Evolutionary conservation across 2,113 vertebrate species (phyloP), one percentile per base, ranked within the genome.

Genomic region (Chaetops frenatus): DNA sequence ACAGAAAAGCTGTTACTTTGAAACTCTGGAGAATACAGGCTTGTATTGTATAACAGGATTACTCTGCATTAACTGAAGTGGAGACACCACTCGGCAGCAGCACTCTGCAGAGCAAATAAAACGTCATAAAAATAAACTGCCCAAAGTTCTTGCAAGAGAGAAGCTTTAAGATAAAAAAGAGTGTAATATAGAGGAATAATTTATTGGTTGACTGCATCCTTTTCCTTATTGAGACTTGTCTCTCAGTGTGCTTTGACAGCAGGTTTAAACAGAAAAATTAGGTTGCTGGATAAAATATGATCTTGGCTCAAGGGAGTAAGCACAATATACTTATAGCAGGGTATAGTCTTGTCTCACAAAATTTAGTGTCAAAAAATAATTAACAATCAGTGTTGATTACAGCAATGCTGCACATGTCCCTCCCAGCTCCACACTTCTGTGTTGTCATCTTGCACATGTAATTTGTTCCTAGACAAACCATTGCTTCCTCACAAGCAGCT

Each of bases 11-110:
- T 83, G 77, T 77, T 87, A 23, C 78, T 94, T 72, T 93, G 82
- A 95, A 93, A 84, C 93, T 84, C 95, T 67, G 70, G 94, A 96
- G 84, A 82, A 70, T 86, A 65, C 24, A 33, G 44, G 10, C 72
- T 53, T 77, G 70, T 78, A 12, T 85, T 88, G 77, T 89, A 1
- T 87, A 95, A 90, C 94, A 81, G 85, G 86, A 73, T 77, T 94
- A 56, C 71, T 70, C 60, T 71, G 2, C 62, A 45, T 91, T 86
- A 86, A 88, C 65, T 77, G 60, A 50, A 96, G 88, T 58, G 76
- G 28, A 86, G 82, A 67, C 60, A 53, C 45, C 27, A 10, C n/a
- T 81, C 22, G 0, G 57, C 72, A 91, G 80, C 38, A 64, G n/a
- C 22, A 11, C 24, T 73, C 29, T 56, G 47, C 62, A 47, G 69